These are phyloP conservation scores for Wiebesia pumilae DNA, from an alignment of 1,140 invertebrate genomes.

Conservation along the genomic window DNA sequence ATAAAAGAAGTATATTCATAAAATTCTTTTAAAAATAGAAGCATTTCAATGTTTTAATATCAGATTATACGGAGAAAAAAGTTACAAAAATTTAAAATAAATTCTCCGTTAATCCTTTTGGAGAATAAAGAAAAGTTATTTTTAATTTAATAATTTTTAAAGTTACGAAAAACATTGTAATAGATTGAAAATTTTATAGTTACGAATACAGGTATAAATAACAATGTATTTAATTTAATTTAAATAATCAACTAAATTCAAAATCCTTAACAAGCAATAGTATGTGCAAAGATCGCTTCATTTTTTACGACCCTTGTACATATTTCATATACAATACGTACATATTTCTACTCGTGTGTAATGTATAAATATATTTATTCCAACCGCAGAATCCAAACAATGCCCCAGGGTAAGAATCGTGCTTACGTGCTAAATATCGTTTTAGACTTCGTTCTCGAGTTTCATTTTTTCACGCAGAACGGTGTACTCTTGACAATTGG, in stretches of 20 bases:
- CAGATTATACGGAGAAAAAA: neutral
- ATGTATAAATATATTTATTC: neutral
- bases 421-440: conserved; percentile 25
- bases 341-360: too few relatives aligned
- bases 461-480: conserved; percentile 26
- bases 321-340: too few relatives aligned
- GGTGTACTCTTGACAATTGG: conserved; percentile 44
- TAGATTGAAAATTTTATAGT: too few relatives aligned
- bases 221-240: too few relatives aligned
- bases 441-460: conserved; percentile 25
- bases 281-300: too few relatives aligned
- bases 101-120: neutral
- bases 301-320: too few relatives aligned
- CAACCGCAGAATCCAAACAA: neutral
- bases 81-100: neutral
- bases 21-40: neutral
- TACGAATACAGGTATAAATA: too few relatives aligned
- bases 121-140: neutral
- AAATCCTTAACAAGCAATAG: too few relatives aligned
- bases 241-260: too few relatives aligned
- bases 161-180: too few relatives aligned
- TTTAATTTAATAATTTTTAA: too few relatives aligned
- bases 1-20: neutral
- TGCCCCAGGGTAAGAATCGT: neutral
- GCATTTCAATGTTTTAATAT: neutral